Evolutionary conservation across 35 echinoderm and acorn worm species (phyloP).

Genomic region (Holothuria glaberrima): DNA sequence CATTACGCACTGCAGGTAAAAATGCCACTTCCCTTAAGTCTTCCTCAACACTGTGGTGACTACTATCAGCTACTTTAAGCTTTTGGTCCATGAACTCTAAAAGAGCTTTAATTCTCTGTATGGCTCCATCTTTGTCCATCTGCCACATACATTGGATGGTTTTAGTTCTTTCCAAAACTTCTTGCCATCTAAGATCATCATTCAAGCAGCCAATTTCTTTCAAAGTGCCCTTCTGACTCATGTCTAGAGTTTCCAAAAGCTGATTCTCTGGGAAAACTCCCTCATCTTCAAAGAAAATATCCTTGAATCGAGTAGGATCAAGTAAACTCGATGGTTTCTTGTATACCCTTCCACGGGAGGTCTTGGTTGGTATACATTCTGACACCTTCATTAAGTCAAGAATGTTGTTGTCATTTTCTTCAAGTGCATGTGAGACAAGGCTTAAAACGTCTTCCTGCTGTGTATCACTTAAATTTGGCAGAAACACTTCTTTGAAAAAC

Average conservation of each 20-base stretch:
- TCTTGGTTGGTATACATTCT: constrained; percentile 1
- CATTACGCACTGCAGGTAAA: neutral
- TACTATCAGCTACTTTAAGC: neutral
- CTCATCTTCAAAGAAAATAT: constrained; percentile 17
- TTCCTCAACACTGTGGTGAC: neutral
- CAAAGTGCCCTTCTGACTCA: neutral
- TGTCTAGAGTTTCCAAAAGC: neutral
- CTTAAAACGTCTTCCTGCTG: neutral
- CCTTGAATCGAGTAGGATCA: neutral
- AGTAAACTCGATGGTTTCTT: neutral
- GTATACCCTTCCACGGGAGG: neutral
- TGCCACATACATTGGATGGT: neutral
- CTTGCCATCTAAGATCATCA: neutral
- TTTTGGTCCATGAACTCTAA: neutral
- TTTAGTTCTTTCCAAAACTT: neutral
- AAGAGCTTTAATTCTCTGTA: neutral
- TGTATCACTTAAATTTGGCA: neutral
- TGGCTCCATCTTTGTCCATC: neutral
- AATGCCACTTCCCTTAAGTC: neutral
- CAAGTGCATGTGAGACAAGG: neutral
- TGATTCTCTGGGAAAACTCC: neutral
- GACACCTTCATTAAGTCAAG: neutral
- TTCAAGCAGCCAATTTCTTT: neutral
- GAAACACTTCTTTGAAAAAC: neutral
- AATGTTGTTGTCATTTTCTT: neutral